Base-by-base conservation (phyloP, 2,113 vertebrate species). In the Cyprinodon tularosa region DNA sequence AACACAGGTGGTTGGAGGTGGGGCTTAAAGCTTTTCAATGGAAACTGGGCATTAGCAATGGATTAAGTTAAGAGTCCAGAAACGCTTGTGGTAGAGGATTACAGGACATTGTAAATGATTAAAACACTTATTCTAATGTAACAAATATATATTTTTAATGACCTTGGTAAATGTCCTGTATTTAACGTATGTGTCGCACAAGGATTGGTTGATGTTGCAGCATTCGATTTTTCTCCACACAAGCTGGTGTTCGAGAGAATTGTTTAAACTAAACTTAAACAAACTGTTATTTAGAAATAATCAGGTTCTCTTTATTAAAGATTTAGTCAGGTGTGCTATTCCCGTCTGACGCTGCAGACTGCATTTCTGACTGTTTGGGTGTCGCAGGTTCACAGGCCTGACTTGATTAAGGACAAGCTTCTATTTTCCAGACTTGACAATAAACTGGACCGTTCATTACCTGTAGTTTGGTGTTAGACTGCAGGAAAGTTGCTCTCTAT, bases 401-500 rank as follows among this genome's bases (percentile, higher is more conserved):
- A 67, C 64, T 78, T 77, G 83, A 84, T 88, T 84, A 89, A 91
- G 75, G 81, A 74, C 81, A 61, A 71, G 39, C 13, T 79, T 81
- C 29, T 47, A 50, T 71, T 62, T 61, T 76, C 62, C 83, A 84
- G 75, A 80, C 42, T 69, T 85, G 85, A 82, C 80, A 86, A 83
- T 90, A 90, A 92, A 89, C 84, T 89, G 78, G 48, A 70, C 77
- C 82, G 75, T 86, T 92, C 69, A 61, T 87, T 90, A 87, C 76
- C 78, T 80, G 80, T 80, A 76, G 69, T 84, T 85, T 83, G 76
- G 72, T 42, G 59, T 73, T 85, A 39, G 63, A 77, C 70, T 81
- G 80, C 86, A 91, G 86, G 85, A 90, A 90, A 86, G 65, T 81
- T 82, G 53, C 66, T 77, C 86, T 88, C 89, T 90, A 86, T 90